These are phyloP conservation scores for Athrips mouffetella DNA, from an alignment of 2,888 invertebrate genomes.

Conservation along the genomic window DNA sequence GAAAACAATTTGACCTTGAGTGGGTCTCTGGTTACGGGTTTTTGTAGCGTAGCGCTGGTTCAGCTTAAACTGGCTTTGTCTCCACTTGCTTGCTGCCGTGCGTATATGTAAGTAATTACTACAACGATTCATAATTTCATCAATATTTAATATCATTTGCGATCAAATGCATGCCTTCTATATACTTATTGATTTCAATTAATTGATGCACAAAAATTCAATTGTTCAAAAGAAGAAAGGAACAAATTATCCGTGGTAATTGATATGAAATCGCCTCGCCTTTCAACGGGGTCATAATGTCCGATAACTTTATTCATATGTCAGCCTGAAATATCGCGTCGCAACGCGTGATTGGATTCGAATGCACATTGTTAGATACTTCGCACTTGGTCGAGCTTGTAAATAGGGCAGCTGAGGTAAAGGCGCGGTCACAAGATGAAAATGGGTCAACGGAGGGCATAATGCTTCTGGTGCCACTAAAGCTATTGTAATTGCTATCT, in stretches of 20 bases:
- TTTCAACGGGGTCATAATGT: neutral
- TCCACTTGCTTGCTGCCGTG: no score
- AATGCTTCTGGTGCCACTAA: conserved; percentile 38
- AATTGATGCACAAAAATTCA: no score
- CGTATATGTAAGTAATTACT: no score
- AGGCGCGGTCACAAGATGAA: conserved; percentile 50
- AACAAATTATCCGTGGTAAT: no score
- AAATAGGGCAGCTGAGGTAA: conserved; percentile 53
- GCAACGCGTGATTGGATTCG: conserved; percentile 44
- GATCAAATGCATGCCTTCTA: neutral
- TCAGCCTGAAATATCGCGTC: conserved; percentile 6
- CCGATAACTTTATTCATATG: conserved; percentile 10
- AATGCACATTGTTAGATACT: conserved; percentile 25
- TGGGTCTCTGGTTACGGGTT: no score
- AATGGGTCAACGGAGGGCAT: conserved; percentile 54
- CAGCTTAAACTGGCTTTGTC: no score
- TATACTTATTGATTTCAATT: no score
- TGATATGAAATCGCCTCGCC: neutral
- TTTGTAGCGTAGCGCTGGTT: no score
- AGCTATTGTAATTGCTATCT: conserved; percentile 55
- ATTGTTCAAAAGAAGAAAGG: no score
- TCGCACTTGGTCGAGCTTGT: conserved; percentile 30
- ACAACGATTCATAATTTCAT: no score
- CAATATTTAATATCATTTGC: neutral
- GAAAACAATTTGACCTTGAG: no score